Conservation (phyloP, 2,113 vertebrate species). For the Parus major region DNA sequence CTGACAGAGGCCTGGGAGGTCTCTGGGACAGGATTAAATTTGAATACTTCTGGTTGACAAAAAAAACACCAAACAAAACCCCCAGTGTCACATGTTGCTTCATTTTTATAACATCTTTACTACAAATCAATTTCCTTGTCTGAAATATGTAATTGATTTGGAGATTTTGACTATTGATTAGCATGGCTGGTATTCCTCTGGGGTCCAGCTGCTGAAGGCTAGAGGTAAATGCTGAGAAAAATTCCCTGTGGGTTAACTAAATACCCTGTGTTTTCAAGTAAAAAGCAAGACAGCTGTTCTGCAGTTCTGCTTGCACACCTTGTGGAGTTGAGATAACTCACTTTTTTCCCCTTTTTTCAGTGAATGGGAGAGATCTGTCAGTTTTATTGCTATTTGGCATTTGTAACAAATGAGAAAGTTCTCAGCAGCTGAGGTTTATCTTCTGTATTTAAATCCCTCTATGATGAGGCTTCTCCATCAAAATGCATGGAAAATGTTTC, state of each 20-base stretch:
- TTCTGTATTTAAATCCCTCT: not conserved
- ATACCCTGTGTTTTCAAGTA: not conserved
- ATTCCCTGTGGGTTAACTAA: not conserved
- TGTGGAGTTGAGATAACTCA: not conserved
- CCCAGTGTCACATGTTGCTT: not conserved
- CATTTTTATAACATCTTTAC: not conserved
- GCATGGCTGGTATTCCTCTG: not conserved
- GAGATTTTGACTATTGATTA: not conserved
- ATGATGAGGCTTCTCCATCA: not conserved
- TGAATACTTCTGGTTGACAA: not conserved
- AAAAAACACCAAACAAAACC: rapidly evolving
- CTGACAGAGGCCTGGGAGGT: not conserved
- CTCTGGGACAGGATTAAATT: not conserved
- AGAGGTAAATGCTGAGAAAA: not conserved
- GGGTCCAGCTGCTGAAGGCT: not conserved
- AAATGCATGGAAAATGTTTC: not conserved
- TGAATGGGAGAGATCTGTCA: not conserved
- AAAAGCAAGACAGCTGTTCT: not conserved
- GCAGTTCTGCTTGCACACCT: not conserved
- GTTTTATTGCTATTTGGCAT: not conserved
- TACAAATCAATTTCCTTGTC: not conserved
- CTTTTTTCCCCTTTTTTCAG: not conserved
- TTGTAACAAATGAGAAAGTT: not conserved
- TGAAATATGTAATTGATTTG: not conserved
- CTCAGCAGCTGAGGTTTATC: not conserved